phyloP scores from a whole-genome alignment of 2,797 vertebrate genomes.

The Myripristis jacobus region DNA sequence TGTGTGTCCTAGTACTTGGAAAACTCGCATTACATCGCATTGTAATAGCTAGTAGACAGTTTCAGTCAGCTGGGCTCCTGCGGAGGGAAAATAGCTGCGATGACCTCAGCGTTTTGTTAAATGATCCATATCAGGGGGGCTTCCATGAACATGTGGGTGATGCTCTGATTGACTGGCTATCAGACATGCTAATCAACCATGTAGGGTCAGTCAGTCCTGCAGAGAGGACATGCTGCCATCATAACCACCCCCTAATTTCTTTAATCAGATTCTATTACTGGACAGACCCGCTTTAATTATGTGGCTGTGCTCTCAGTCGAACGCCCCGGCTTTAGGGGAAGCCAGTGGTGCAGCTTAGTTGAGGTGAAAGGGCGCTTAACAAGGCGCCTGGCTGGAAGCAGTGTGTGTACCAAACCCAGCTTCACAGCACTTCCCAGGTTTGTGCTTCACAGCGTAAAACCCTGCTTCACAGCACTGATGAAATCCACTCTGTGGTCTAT shows the following conservation, averaged over 20 bases:
- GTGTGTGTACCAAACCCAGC: slow-evolving; percentile 43
- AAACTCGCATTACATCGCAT: background rate
- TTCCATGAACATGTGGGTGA: slow-evolving; percentile 6
- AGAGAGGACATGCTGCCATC: slow-evolving; percentile 18
- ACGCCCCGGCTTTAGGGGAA: background rate
- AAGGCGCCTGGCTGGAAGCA: slow-evolving; percentile 32
- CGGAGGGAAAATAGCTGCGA: slow-evolving; percentile 14
- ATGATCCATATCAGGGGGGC: slow-evolving; percentile 26
- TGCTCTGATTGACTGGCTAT: slow-evolving; percentile 35
- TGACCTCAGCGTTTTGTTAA: slow-evolving; percentile 31
- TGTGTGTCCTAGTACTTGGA: slow-evolving; percentile 12
- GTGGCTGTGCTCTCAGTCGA: slow-evolving; percentile 15
- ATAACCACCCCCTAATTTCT: slow-evolving; percentile 22
- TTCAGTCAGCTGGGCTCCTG: slow-evolving; percentile 28
- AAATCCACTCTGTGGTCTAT: slow-evolving; percentile 77
- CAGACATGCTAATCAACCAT: slow-evolving; percentile 42
- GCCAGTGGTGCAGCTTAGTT: slow-evolving; percentile 4
- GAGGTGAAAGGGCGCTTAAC: slow-evolving; percentile 36
- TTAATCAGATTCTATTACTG: slow-evolving; percentile 29
- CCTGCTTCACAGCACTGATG: slow-evolving; percentile 45
- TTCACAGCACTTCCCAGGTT: slow-evolving; percentile 22
- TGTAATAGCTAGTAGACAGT: slow-evolving; percentile 2
- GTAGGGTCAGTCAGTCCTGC: slow-evolving; percentile 18
- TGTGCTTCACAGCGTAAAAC: too few species aligned
- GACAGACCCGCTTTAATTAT: slow-evolving; percentile 11